phyloP scores from a whole-genome alignment of 1,140 invertebrate genomes.

The Portunus trituberculatus region DNA sequence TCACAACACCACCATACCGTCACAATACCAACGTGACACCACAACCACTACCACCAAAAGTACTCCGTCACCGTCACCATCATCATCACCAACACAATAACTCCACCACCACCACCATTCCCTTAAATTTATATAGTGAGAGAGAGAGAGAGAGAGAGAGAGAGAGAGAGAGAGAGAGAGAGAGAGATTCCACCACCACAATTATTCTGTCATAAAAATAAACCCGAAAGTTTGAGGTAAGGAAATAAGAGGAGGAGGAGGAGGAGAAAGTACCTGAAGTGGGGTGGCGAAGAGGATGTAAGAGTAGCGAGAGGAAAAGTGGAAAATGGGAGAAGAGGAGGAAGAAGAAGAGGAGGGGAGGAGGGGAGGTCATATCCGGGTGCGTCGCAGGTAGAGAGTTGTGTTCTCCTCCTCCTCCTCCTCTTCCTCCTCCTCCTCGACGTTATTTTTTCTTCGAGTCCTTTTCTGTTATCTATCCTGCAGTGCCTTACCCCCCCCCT shows the following conservation, averaged over 20 bases:
- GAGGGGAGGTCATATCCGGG: slow-evolving; percentile 28
- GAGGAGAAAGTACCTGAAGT: neutral
- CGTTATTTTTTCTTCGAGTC: no score
- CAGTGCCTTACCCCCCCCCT: neutral
- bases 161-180: no score
- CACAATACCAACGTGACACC: no score
- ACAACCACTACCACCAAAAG: no score
- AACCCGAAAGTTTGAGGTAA: no score
- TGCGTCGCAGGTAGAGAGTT: slow-evolving; percentile 41
- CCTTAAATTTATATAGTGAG: no score
- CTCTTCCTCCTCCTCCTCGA: neutral
- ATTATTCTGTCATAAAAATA: no score
- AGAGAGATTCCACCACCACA: neutral
- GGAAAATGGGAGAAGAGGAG: neutral
- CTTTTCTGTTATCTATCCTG: neutral
- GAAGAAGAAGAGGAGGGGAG: neutral
- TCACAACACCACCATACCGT: neutral
- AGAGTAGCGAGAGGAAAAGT: neutral
- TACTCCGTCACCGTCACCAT: no score
- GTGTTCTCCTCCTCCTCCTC: neutral
- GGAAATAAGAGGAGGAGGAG: neutral
- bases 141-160: no score
- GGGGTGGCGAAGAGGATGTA: neutral
- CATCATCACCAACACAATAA: no score
- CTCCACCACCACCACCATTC: no score